These are phyloP conservation scores for Spheniscus mendiculus DNA, from an alignment of 2,113 vertebrate genomes.

Conservation along the genomic window DNA sequence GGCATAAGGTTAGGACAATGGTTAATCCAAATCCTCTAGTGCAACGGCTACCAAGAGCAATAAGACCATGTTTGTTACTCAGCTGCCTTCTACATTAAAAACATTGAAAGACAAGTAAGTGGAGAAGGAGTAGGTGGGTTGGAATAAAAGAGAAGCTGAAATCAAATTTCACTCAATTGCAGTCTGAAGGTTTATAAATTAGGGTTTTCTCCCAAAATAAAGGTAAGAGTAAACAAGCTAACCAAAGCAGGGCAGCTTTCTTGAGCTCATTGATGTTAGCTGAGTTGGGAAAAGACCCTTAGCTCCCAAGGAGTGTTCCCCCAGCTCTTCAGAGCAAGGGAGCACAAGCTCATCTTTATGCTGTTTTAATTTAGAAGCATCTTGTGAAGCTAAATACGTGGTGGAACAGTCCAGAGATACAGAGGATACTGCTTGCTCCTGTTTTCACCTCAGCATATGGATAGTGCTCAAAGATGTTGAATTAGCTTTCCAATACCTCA, in stretches of 20 bases:
- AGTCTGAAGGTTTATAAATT: not conserved
- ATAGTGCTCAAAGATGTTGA: not conserved
- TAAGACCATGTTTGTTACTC: not conserved
- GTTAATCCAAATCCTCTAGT: not conserved
- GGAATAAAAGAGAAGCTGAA: not conserved
- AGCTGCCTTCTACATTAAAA: not conserved
- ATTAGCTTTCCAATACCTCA: not conserved
- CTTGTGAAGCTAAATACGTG: not conserved
- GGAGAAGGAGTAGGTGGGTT: not conserved
- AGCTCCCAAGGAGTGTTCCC: not conserved
- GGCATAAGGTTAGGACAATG: not conserved
- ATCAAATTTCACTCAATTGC: not conserved
- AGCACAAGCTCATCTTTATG: not conserved
- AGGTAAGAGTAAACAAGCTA: not conserved
- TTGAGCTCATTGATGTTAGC: not conserved
- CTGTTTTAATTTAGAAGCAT: not conserved
- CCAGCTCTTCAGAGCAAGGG: not conserved
- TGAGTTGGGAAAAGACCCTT: not conserved
- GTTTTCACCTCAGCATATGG: not conserved
- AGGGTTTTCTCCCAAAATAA: not conserved
- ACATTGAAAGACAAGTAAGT: not conserved
- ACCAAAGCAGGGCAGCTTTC: not conserved
- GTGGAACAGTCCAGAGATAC: not conserved
- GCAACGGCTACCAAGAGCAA: not conserved
- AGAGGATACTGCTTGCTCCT: not conserved